Percentiles rank a stretch among this genome's conserved stretches.
Evolutionary conservation across 2,888 invertebrate species (phyloP).

Genomic region (Ryuthela nishihirai): DNA sequence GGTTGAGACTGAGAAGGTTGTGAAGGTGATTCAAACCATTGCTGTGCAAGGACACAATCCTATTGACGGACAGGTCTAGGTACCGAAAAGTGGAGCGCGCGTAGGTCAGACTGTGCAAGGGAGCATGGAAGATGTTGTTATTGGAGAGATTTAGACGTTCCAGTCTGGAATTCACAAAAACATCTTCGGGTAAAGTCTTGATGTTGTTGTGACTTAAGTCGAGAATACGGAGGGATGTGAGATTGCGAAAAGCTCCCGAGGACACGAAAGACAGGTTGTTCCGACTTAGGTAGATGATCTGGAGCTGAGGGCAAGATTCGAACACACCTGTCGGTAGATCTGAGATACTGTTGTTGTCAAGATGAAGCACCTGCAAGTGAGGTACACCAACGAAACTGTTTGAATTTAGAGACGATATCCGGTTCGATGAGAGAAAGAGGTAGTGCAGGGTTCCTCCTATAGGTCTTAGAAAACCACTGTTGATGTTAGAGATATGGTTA

Average conservation of each 20-base stretch:
- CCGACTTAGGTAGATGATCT: conserved; percentile 26
- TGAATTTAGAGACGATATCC: conserved; percentile 64
- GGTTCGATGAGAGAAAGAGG: conserved; percentile 70
- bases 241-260: conserved; percentile 25
- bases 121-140: conserved; percentile 34
- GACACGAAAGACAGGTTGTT: conserved; percentile 27
- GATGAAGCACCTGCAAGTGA: conserved; percentile 24
- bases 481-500: conserved; percentile 62
- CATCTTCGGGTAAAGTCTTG: conserved; percentile 33
- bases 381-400: conserved; percentile 21
- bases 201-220: conserved; percentile 40
- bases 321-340: conserved; percentile 27
- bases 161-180: conserved; percentile 30
- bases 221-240: conserved; percentile 33
- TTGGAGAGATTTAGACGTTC: conserved; percentile 30
- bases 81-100: conserved; percentile 66
- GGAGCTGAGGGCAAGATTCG: conserved; percentile 28
- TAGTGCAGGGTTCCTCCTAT: conserved; percentile 63
- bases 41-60: conserved; percentile 66
- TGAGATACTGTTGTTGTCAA: conserved; percentile 24
- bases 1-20: conserved; percentile 64
- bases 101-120: conserved; percentile 50
- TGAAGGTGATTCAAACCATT: conserved; percentile 60
- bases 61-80: conserved; percentile 72
- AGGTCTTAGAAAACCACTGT: conserved; percentile 62